Conservation (phyloP, 2,113 vertebrate species). For the Orientallactaga bullata region DNA sequence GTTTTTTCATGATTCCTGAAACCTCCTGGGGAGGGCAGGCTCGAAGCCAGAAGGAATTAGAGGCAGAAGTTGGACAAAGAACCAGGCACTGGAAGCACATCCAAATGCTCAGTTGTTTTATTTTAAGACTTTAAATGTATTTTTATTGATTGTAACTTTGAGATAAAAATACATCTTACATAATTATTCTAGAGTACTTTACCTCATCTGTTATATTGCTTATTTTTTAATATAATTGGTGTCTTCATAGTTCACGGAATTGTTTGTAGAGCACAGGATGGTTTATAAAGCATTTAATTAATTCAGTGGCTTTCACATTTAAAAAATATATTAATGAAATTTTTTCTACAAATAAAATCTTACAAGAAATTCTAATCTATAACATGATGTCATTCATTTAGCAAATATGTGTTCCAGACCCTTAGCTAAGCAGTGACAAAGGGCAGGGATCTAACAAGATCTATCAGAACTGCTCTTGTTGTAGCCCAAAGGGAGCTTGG, state of each 20-base stretch:
- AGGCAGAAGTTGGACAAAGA: background rate
- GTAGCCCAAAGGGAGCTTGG: background rate
- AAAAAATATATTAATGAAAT: background rate
- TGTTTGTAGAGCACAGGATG: background rate
- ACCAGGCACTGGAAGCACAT: background rate
- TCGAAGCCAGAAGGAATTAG: background rate
- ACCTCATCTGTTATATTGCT: background rate
- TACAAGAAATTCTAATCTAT: slow-evolving; percentile 41
- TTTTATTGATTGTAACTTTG: slow-evolving; percentile 44
- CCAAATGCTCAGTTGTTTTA: background rate
- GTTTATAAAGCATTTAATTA: slow-evolving; percentile 14
- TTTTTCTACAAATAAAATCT: slow-evolving; percentile 24
- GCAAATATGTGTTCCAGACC: background rate
- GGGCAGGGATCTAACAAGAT: background rate
- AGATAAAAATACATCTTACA: slow-evolving; percentile 9
- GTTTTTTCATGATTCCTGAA: background rate
- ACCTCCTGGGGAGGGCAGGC: background rate
- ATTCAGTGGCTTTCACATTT: background rate
- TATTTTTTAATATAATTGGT: slow-evolving; percentile 35
- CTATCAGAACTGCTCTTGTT: background rate
- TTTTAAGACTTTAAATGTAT: slow-evolving; percentile 1
- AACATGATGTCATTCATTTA: slow-evolving; percentile 39
- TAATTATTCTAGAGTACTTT: slow-evolving; percentile 24
- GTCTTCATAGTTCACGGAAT: slow-evolving; percentile 7
- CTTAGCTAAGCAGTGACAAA: background rate